Evolutionary conservation across 2,113 vertebrate species (phyloP).

Genomic region (Carettochelys insculpta): DNA sequence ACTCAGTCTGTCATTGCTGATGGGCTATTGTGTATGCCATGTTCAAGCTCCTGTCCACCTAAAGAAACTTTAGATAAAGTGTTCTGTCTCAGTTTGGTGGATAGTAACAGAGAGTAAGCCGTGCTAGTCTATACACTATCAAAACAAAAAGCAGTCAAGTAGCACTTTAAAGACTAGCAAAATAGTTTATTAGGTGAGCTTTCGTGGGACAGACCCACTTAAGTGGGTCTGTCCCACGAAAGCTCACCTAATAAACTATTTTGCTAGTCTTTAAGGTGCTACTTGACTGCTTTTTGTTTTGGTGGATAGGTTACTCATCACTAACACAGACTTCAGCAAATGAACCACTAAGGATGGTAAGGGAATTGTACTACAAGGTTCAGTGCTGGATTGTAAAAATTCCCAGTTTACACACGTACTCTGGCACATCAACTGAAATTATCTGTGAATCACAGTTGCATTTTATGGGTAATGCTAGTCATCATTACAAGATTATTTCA

Average conservation of each 20-base stretch:
- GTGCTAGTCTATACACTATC: no score
- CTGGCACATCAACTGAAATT: neutral
- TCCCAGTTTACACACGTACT: neutral
- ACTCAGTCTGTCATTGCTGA: neutral
- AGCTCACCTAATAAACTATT: no score
- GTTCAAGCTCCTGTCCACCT: neutral
- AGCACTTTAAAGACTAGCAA: no score
- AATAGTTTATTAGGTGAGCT: no score
- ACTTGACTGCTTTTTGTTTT: no score
- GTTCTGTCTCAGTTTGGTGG: neutral
- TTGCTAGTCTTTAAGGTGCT: no score
- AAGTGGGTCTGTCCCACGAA: no score
- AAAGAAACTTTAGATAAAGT: neutral
- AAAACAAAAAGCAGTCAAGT: no score
- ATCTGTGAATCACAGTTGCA: neutral
- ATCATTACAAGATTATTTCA: neutral
- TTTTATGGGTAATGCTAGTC: neutral
- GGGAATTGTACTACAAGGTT: neutral
- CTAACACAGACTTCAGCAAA: neutral
- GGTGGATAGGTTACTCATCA: neutral
- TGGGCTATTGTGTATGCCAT: neutral
- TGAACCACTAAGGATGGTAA: neutral
- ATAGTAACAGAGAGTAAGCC: no score
- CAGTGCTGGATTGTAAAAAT: neutral
- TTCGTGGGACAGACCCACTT: no score